Percentiles rank a stretch among this genome's conserved stretches.
Conservation (phyloP, 2,113 vertebrate genomes). For the Ahaetulla prasina region DNA sequence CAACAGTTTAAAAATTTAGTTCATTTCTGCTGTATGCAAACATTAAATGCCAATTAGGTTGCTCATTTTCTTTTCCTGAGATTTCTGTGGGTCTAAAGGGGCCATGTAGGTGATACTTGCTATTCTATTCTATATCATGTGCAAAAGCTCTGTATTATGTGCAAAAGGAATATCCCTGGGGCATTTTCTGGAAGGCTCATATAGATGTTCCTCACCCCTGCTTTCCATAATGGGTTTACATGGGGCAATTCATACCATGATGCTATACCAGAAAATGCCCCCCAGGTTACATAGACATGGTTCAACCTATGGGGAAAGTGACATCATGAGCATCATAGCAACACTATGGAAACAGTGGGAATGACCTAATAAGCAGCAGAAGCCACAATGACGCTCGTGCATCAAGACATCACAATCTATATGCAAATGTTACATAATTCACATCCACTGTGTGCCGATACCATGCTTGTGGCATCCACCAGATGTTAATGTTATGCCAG, state of each 20-base stretch:
- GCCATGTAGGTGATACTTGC: too few relatives aligned
- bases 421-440: background rate
- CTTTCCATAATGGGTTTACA: slow-evolving; percentile 69
- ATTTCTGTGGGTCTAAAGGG: background rate
- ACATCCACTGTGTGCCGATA: background rate
- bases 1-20: background rate
- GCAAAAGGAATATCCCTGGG: background rate
- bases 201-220: slow-evolving; percentile 73
- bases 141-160: background rate
- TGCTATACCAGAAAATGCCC: slow-evolving; percentile 47
- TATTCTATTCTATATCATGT: background rate
- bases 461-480: background rate
- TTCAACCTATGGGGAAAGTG: background rate
- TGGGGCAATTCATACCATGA: slow-evolving; percentile 80
- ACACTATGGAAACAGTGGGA: background rate
- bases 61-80: background rate
- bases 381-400: background rate
- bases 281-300: background rate
- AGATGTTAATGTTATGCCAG: background rate
- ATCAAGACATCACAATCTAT: background rate
- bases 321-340: background rate
- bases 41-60: background rate
- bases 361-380: background rate
- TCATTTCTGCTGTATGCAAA: background rate
- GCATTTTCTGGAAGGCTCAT: slow-evolving; percentile 51